Base-by-base conservation (phyloP, 1,140 invertebrate genomes). In the Drosophila asahinai region DNA sequence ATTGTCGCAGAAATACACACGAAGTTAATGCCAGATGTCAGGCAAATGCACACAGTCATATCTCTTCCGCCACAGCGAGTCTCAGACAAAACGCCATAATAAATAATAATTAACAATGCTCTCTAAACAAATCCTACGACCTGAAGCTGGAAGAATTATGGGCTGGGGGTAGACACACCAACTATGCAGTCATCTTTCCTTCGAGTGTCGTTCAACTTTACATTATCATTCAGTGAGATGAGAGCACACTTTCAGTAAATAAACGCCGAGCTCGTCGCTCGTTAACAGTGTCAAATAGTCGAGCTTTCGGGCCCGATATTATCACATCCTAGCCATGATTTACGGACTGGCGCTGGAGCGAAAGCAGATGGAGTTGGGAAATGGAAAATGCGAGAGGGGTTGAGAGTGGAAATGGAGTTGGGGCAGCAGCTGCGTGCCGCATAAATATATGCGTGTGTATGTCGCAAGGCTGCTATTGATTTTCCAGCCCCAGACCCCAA, bases 401-500 rank as follows among this genome's bases (percentile, higher is more conserved):
- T 5, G 58, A 5, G 7, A 15, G 9, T 33, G 40, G 11, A 60
- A 15, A 9, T 33, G 40, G 11, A 60, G 63, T 60, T 36, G 52
- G 55, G 33, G 40, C 19, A 71, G 59, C 76, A 71, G 76, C 76
- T 79, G 52, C 65, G 67, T 70, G 75, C 38, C 52, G 77, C 76
- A 79, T 79, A 71, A 78, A 71, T 78, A 78, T 71, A 64, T 64
- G 58, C 55, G 55, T 36, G 54, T 66, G 42, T 59, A 47, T 77
- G 62, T 63, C 42, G 65, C 40, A 67, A 45, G 43, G 52, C 74
- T 68, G 54, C 48, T 80, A 86, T 86, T 80, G 83, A 86, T 86
- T 89, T 87, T 77, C 49, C 62, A 65, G 62, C 40, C 42, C 66
- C 66, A 59, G 19, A 36, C 38, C 33, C 17, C 36, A 19, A 36